Base-by-base conservation (phyloP, 2,797 vertebrate genomes). In the Pteropus rufus region DNA sequence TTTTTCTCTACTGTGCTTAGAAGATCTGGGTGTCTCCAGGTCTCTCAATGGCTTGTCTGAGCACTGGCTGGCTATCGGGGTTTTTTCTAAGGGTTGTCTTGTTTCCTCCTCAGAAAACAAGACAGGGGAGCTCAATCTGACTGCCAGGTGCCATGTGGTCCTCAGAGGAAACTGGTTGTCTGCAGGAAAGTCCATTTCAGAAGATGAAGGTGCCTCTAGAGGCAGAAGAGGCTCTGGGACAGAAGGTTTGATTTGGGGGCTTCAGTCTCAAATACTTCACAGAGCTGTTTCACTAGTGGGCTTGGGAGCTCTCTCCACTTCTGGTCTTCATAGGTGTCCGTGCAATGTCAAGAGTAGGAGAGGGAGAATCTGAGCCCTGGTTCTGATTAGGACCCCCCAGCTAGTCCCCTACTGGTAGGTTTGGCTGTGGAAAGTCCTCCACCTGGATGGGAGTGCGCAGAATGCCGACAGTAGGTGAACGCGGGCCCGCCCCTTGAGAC, bases 361-460 rank as follows among this genome's bases (percentile, higher is more conserved):
- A 99, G 1, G 2, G 98, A 0, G 98, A 98, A 91, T 99, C 98
- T 0, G 88, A 80, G 26, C 72, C 96, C 95, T 86, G 96, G 26
- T 26, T 11, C 65, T 76, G 31, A 2, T 10, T 82, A 10, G n/a
- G 60, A 4, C 6, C 21, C 3, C 72, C 80, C 56, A 95, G 89
- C 1, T 92, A 54, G 7, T 83, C 19, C 36, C 24, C 49, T 10
- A 81, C 16, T 31, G 86, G 39, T 0, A 81, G 95, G 46, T 90
- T 97, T 54, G 23, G 56, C 41, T 54, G 96, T 2, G 98, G 98
- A 36, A 98, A 98, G 49, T 97, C 98, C 96, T 98, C 93, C 23
- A 99, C 98, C 98, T 99, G 98, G 36, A 98, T 98, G 7, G 98
- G 98, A 0, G 98, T 98, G 76, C 98, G 98, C 77, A 95, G 92